phyloP scores from a whole-genome alignment of 2,797 vertebrate species.

The Oophaga sylvatica region DNA sequence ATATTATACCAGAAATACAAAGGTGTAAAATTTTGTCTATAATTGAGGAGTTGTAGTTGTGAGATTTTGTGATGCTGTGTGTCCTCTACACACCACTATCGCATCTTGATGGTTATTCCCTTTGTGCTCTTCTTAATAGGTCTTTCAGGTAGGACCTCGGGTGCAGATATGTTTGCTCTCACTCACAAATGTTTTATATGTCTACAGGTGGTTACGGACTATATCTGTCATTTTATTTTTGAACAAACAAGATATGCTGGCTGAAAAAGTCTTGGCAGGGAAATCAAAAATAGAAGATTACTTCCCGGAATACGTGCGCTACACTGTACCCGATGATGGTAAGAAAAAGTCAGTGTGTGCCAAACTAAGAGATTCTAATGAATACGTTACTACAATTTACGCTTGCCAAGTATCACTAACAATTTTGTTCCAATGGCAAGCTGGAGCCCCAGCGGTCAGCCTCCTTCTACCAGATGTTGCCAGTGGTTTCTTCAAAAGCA shows the following conservation, averaged over 20 bases:
- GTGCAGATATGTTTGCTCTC: not conserved
- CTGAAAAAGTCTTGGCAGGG: conserved; percentile 98
- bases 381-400: too few relatives aligned
- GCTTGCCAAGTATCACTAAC: too few relatives aligned
- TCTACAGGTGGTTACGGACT: conserved; percentile 93
- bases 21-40: too few relatives aligned
- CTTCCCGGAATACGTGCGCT: conserved; percentile 95
- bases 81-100: too few relatives aligned
- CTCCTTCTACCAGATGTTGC: too few relatives aligned
- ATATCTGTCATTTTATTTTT: conserved; percentile 98
- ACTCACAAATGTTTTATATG: not conserved
- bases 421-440: too few relatives aligned
- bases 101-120: too few relatives aligned
- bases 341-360: conserved; percentile 46
- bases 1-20: too few relatives aligned
- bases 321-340: conserved; percentile 98
- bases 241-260: conserved; percentile 99
- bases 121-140: too few relatives aligned
- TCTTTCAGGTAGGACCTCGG: not conserved
- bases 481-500: too few relatives aligned
- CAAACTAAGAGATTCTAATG: not conserved
- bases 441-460: too few relatives aligned
- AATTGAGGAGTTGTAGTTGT: not conserved
- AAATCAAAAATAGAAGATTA: conserved; percentile 99
- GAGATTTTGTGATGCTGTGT: too few relatives aligned